Evolutionary conservation across 2,888 invertebrate genomes (phyloP), one percentile per base, ranked within the genome.

Genomic region (Antitype chi): DNA sequence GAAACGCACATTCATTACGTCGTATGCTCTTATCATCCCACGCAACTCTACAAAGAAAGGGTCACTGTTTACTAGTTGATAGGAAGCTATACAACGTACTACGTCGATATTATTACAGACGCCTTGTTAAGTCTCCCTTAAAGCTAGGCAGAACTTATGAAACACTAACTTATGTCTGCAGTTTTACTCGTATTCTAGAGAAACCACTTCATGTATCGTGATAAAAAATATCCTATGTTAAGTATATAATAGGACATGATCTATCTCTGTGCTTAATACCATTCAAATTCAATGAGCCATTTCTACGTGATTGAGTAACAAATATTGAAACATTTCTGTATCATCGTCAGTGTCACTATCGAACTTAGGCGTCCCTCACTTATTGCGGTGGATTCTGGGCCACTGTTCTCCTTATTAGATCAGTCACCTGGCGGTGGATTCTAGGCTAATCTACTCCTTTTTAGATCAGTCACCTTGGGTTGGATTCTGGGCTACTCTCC

Each of bases 1-100:
- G 43, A 80, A 20, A 47, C 62, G 5, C 25, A 38, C 52, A 74
- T 52, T 43, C 11, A 79, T 80, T 69, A n/a, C 47, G 38, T 78
- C 43, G 60, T 62, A 64, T 38, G 15, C 20, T 55, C 59, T 80
- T 80, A 78, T 82, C 83, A 38, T 53, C 52, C 15, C 53, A 76
- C 70, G 53, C 82, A 67, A 64, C 15, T 64, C 32, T 25, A 76
- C 78, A 82, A 82, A 76, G 82, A 76, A 76, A 82, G 82, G 71
- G 81, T 59, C 70, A 62, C 38, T 82, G 68, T 76, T 77, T 82
- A 76, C 64, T 47, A 70, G 47, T 9, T 53, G 74, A 64, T 74
- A 80, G 59, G 59, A 52, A 55, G 23, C 32, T 38, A 32, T 20
- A 72, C 11, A 59, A 55, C 38, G 38, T 62, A 67, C 80, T 73